Base-by-base conservation (phyloP, 2,797 vertebrate species). In the Acipenser transmontanus region DNA sequence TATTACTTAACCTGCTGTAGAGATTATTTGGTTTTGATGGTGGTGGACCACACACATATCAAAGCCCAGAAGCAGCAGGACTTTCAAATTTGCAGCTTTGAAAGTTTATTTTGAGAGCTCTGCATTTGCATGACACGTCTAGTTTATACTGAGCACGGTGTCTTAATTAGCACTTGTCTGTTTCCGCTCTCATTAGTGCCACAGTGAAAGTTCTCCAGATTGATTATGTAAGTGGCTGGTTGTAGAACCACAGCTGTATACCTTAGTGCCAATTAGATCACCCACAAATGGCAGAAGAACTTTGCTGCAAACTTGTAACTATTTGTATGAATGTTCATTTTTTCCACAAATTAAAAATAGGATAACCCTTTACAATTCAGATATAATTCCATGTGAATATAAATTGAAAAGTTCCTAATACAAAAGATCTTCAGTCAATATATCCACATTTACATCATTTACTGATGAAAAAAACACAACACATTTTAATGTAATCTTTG, bases 1-100 rank as follows among this genome's bases (percentile, higher is more conserved):
- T 79, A 78, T 75, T 77, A 78, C 74, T 8, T 79, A 79, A 74
- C 75, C 77, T 80, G 81, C 77, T 72, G 79, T 82, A 83, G 80
- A 71, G 78, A 86, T 86, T 83, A 84, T 84, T 85, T 85, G 79
- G 73, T 86, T 87, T 87, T 81, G 85, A 60, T 79, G 76, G 80
- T 81, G 81, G 79, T 74, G 76, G 80, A 78, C 77, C 62, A 67
- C 73, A 76, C 71, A 51, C 71, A 75, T 72, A 77, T 80, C 82
- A 80, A 82, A 82, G 79, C 78, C 73, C 82, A 81, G 52, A 34
- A 54, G n/a, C 83, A 83, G 76, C 76, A 73, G 73, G 80, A 79
- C 82, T 78, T 1, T 54, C 52, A 9, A 34, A 34, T 34, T 34
- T 34, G 2, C 34, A 34, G 34, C 34, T 34, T 34, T 34, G 34